A percentile compares a stretch with the other conserved stretches of the same genome.
Evolutionary conservation across 1,140 invertebrate genomes (phyloP).

Genomic region (Lamellibrachia luymesi): DNA sequence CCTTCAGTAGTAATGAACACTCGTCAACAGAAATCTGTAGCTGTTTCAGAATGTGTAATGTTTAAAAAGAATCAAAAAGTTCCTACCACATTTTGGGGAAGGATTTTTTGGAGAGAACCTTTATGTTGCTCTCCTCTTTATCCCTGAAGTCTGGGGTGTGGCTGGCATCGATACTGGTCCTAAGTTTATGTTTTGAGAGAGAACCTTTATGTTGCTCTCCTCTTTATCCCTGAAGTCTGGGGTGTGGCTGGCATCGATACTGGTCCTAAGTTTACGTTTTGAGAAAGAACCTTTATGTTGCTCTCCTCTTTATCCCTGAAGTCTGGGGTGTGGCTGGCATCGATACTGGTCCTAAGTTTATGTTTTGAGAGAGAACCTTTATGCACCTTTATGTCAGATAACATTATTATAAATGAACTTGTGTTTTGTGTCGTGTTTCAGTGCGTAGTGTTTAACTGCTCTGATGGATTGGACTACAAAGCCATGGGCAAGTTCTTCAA

Average conservation of each 20-base stretch:
- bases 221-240: too few relatives aligned
- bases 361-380: too few relatives aligned
- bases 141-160: too few relatives aligned
- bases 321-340: too few relatives aligned
- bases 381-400: not conserved
- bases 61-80: not conserved
- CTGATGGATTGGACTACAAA: slow-evolving; percentile 58
- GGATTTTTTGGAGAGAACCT: not conserved
- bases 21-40: not conserved
- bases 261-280: too few relatives aligned
- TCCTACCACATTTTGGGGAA: not conserved
- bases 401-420: not conserved
- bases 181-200: too few relatives aligned
- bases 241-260: too few relatives aligned
- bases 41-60: not conserved
- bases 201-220: too few relatives aligned
- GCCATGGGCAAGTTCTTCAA: slow-evolving; percentile 60
- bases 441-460: slow-evolving; percentile 60
- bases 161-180: too few relatives aligned
- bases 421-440: slow-evolving; percentile 29
- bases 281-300: not conserved
- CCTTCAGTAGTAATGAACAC: too few relatives aligned
- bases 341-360: too few relatives aligned
- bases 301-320: too few relatives aligned
- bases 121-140: not conserved